Evolutionary conservation across 1,140 invertebrate genomes (phyloP).

Genomic region (Drosophila pseudoananassae): DNA sequence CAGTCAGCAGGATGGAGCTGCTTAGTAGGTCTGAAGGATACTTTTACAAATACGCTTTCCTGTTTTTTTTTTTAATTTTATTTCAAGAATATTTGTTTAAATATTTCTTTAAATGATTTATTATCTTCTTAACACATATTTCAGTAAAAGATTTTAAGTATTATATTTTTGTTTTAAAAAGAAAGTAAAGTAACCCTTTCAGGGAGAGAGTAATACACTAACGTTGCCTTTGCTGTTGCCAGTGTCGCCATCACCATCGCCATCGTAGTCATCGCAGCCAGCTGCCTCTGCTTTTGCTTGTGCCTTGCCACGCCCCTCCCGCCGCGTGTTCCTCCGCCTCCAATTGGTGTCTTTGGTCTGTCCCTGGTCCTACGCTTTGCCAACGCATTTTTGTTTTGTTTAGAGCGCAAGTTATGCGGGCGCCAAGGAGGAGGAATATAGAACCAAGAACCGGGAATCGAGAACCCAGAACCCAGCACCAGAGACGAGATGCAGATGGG

Average conservation of each 20-base stretch:
- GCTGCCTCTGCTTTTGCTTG: conserved; percentile 37
- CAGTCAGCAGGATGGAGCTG: conserved; percentile 20
- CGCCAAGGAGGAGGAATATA: conserved; percentile 41
- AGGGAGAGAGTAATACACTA: conserved; percentile 40
- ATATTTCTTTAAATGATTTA: no score
- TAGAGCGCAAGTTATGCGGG: conserved; percentile 70
- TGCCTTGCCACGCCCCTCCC: conserved; percentile 7
- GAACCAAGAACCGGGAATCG: conserved; percentile 3
- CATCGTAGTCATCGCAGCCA: conserved; percentile 60
- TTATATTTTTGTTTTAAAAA: no score
- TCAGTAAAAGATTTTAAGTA: no score
- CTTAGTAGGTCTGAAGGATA: conserved; percentile 2
- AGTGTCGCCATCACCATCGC: conserved; percentile 58
- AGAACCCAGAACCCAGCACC: background rate
- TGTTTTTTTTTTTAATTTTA: background rate
- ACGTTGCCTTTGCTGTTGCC: conserved; percentile 75
- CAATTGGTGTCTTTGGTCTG: conserved; percentile 27
- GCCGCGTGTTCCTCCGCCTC: background rate
- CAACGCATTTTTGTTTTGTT: conserved; percentile 81
- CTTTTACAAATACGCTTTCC: background rate
- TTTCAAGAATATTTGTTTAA: no score
- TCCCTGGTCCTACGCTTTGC: conserved; percentile 58
- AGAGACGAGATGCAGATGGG: conserved; percentile 19
- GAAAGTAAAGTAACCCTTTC: background rate
- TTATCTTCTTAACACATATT: no score